A percentile compares a stretch with the other conserved stretches of the same genome.
These are phyloP conservation scores for Phainopepla nitens DNA, from an alignment of 2,113 vertebrate species.

Conservation along the genomic window DNA sequence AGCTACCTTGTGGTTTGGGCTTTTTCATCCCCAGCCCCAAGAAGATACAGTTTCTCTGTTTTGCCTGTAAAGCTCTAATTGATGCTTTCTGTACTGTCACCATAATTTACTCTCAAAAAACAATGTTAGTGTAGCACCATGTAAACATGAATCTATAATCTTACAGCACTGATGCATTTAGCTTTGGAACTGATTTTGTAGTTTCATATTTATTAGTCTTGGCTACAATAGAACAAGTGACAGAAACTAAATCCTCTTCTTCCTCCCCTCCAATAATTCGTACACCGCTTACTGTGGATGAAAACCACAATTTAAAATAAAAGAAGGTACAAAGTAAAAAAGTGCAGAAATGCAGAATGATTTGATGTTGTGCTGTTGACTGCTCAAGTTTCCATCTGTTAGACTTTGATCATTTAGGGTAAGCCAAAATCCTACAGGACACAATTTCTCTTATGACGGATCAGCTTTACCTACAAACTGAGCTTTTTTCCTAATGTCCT, in stretches of 20 bases:
- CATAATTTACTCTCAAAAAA: background rate
- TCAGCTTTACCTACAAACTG: background rate
- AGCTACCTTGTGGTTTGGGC: background rate
- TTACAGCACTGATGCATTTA: background rate
- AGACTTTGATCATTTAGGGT: background rate
- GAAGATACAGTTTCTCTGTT: background rate
- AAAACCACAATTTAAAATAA: background rate
- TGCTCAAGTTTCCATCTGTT: background rate
- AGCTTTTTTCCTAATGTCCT: background rate
- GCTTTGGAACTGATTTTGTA: background rate
- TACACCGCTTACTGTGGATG: background rate
- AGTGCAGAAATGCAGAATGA: background rate
- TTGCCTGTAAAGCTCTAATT: background rate
- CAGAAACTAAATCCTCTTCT: background rate
- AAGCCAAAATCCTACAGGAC: background rate
- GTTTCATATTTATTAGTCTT: background rate
- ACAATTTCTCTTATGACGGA: fast-evolving
- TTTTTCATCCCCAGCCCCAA: background rate
- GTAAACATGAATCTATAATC: background rate
- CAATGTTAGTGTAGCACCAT: background rate
- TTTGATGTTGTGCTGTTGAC: background rate
- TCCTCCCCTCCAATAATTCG: fast-evolving
- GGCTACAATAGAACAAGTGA: background rate
- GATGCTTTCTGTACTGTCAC: background rate
- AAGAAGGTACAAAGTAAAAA: background rate